Evolutionary conservation across 2,888 invertebrate species (phyloP).

Genomic region (Ormyrus pomaceus): DNA sequence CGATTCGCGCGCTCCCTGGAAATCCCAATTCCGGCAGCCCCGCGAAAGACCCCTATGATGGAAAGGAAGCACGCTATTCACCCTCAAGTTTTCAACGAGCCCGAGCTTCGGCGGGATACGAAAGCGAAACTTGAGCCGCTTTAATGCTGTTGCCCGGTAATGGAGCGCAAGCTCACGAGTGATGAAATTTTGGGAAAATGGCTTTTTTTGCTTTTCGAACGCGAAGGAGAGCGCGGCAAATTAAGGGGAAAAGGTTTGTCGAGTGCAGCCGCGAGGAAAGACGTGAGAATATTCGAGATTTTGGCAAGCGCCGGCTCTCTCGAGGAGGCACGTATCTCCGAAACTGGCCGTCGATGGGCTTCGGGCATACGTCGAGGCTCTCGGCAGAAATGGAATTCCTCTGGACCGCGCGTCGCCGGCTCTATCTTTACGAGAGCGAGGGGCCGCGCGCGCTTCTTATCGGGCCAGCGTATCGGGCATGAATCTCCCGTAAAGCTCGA

Average conservation of each 20-base stretch:
- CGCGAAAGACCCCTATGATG: slow-evolving; percentile 59
- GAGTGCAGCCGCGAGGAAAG: neutral
- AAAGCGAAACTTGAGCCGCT: slow-evolving; percentile 52
- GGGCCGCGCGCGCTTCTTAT: slow-evolving; percentile 32
- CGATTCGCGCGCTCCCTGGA: slow-evolving; percentile 55
- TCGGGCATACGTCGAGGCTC: too few relatives aligned
- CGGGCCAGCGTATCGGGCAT: slow-evolving; percentile 63
- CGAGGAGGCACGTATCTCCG: too few relatives aligned
- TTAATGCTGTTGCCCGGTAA: slow-evolving; percentile 49
- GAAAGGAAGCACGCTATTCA: slow-evolving; percentile 63
- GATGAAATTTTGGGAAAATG: slow-evolving; percentile 12
- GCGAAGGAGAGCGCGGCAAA: neutral
- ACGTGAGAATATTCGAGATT: slow-evolving; percentile 23
- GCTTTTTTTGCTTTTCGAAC: slow-evolving; percentile 2
- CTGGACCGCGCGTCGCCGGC: slow-evolving; percentile 43
- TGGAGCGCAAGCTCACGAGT: slow-evolving; percentile 2
- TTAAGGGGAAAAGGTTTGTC: neutral
- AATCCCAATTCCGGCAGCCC: slow-evolving; percentile 56
- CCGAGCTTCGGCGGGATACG: neutral
- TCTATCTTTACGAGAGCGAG: slow-evolving; percentile 66
- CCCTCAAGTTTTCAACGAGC: slow-evolving; percentile 61
- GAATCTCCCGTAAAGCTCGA: slow-evolving; percentile 66
- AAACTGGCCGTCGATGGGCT: too few relatives aligned
- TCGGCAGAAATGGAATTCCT: too few relatives aligned
- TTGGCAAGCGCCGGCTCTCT: neutral